Percentiles rank a stretch among this genome's conserved stretches.
phyloP scores from a whole-genome alignment of 2,797 vertebrate species.

The Erethizon dorsatum region DNA sequence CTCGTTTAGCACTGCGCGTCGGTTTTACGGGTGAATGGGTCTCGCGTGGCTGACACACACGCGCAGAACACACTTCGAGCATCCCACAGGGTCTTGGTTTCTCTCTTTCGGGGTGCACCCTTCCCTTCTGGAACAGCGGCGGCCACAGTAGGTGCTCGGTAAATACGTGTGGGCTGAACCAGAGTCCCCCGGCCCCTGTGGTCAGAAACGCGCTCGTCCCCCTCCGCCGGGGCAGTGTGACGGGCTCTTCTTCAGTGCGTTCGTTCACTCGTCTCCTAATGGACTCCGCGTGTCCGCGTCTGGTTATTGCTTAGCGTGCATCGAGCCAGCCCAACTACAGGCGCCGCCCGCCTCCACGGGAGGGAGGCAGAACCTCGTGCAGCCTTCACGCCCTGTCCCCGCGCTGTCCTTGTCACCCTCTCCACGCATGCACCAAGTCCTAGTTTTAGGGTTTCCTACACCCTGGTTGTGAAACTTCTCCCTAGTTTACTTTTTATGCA shows the following conservation, averaged over 20 bases:
- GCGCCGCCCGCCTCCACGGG: background rate
- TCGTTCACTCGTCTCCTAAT: slow-evolving; percentile 8
- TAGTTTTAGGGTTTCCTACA: background rate
- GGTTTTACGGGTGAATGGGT: background rate
- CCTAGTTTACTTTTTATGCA: background rate
- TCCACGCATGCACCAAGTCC: background rate
- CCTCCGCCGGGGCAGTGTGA: rapidly evolving
- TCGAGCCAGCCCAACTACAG: background rate
- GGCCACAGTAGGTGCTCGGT: background rate
- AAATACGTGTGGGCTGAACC: background rate
- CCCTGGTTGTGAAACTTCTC: background rate
- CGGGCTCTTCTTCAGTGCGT: background rate
- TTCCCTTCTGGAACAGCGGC: background rate
- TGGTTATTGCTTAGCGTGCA: slow-evolving; percentile 9
- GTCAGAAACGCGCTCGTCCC: background rate
- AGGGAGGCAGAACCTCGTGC: background rate
- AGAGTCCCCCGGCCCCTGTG: background rate
- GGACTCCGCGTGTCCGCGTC: background rate
- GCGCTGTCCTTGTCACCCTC: background rate
- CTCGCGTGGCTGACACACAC: rapidly evolving
- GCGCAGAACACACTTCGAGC: background rate
- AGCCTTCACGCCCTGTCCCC: background rate
- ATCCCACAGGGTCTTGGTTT: background rate
- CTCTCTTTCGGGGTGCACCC: background rate
- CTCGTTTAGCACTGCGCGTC: background rate